Conservation (phyloP, 2,888 invertebrate species). For the Seira ritae region DNA sequence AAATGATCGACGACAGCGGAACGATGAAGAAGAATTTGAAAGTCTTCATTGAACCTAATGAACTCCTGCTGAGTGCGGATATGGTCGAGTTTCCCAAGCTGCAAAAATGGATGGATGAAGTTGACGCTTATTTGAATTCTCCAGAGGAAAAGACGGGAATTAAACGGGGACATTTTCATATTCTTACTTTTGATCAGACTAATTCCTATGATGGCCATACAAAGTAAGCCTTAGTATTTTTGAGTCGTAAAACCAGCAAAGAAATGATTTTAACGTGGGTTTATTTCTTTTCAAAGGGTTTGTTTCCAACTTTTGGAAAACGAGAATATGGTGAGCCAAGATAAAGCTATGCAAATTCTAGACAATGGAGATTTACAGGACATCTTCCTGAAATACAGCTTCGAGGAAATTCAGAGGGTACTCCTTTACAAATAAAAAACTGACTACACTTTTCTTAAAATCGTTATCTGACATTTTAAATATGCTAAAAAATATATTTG, state of each 20-base stretch:
- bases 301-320: conserved; percentile 73
- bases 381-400: conserved; percentile 70
- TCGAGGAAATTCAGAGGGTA: conserved; percentile 72
- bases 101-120: conserved; percentile 70
- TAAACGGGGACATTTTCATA: conserved; percentile 67
- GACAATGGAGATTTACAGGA: conserved; percentile 72
- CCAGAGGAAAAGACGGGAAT: conserved; percentile 62
- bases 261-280: neutral
- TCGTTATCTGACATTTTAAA: neutral
- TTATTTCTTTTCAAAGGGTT: too few relatives aligned
- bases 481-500: neutral
- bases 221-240: conserved; percentile 68
- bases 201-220: conserved; percentile 71
- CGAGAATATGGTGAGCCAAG: conserved; percentile 72
- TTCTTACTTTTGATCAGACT: conserved; percentile 71
- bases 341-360: conserved; percentile 70
- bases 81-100: conserved; percentile 69
- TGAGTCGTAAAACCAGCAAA: neutral
- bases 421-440: neutral
- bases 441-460: conserved; percentile 12
- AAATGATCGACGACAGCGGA: conserved; percentile 67
- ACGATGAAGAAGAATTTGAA: conserved; percentile 70
- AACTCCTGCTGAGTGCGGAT: conserved; percentile 67
- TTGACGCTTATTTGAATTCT: conserved; percentile 64
- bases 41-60: conserved; percentile 71